These are phyloP conservation scores for Drosophila neoperkinsi DNA, from an alignment of 2,888 invertebrate genomes.

Conservation along the genomic window DNA sequence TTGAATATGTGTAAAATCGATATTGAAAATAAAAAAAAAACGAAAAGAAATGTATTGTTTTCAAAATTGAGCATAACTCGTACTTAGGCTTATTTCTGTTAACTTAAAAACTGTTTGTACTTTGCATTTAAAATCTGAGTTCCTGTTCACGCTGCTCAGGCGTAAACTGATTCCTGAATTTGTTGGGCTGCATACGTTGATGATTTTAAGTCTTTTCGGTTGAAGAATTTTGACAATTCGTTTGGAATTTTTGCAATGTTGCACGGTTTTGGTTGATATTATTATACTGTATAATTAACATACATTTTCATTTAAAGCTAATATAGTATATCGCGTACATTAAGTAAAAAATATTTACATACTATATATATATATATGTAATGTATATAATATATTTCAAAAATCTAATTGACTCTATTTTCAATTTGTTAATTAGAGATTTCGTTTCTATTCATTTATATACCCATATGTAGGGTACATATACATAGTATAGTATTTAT, in stretches of 20 bases:
- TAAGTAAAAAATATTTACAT: slow-evolving; percentile 48
- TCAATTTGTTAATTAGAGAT: slow-evolving; percentile 20
- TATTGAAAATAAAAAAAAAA: slow-evolving; percentile 5
- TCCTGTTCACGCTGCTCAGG: slow-evolving; percentile 38
- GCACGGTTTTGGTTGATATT: slow-evolving; percentile 42
- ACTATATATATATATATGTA: slow-evolving; percentile 40
- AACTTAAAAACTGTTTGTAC: slow-evolving; percentile 69
- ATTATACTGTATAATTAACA: slow-evolving; percentile 17
- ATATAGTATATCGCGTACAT: slow-evolving; percentile 48
- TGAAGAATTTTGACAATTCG: slow-evolving; percentile 40
- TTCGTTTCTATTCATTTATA: slow-evolving; percentile 9
- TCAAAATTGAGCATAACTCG: slow-evolving; percentile 36
- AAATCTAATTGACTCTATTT: slow-evolving; percentile 57
- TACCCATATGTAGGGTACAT: not conserved
- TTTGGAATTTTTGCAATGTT: slow-evolving; percentile 41
- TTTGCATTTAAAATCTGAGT: slow-evolving; percentile 70
- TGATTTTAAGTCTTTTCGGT: slow-evolving; percentile 58
- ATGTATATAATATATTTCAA: slow-evolving; percentile 37
- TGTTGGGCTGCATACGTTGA: slow-evolving; percentile 34
- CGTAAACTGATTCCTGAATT: slow-evolving; percentile 57
- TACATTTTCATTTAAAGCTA: slow-evolving; percentile 39
- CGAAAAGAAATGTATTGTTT: slow-evolving; percentile 8
- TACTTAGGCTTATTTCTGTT: slow-evolving; percentile 36
- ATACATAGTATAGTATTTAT: not conserved
- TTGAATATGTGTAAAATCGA: slow-evolving; percentile 11